Evolutionary conservation across 2,113 vertebrate species (phyloP), one percentile per base, ranked within the genome.

Genomic region (Trichomycterus rosablanca): DNA sequence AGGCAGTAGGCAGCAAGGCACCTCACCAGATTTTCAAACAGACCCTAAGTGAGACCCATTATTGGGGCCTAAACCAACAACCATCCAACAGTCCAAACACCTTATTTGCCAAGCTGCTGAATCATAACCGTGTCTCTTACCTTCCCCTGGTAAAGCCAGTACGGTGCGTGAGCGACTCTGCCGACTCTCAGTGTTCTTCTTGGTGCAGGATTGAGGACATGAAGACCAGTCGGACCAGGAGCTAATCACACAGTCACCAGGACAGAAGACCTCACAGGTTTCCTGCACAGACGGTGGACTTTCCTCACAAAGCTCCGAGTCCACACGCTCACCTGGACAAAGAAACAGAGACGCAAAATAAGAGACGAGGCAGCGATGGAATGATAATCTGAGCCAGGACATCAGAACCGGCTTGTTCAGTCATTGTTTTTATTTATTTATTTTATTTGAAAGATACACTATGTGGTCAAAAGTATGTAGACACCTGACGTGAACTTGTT

Each of bases 161-260:
- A 97, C 79, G 9, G 78, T 84, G 20, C 93, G 88, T 18, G 80
- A 87, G 59, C 95, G 90, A 74, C 86, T 95, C 48, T 97, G 94
- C 43, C 75, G 88, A 15, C 94, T 95, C 66, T 94, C 93, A 0
- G 87, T 71, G 0, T 74, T 93, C 72, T 88, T 96, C 67, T 76
- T 84, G 66, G 91, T 87, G 67, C 96, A 99, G 42, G 92, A 91
- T 61, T 91, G 91, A 39, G 96, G 95, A 73, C 96, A 99, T 0
- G 80, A 22, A 1, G 94, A 93, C 96, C 96, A 99, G 0, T 45
- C 37, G 1, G 90, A 90, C 96, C 96, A 99, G 56, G 90, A 78
- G 0, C 86, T 86, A 14, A 93, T 57, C 24, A 95, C 90, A 48
- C 96, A 99, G 66, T 97, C 95, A 59, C 77, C 79, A 0, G 85